Conservation (phyloP, 2,888 invertebrate genomes). For the Boloria selene region DNA sequence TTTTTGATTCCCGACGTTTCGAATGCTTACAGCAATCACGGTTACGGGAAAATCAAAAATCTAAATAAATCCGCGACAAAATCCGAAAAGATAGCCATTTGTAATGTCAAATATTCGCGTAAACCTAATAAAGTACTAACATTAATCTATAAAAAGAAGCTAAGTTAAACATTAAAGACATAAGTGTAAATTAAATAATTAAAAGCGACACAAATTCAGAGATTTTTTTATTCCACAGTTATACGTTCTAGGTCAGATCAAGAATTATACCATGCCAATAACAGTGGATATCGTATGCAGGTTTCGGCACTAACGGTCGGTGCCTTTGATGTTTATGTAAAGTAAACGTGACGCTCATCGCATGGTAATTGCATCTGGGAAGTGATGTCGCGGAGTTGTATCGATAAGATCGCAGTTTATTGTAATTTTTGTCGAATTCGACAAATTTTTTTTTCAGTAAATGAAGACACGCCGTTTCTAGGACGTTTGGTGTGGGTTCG, state of each 20-base stretch:
- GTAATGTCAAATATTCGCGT: too few species aligned
- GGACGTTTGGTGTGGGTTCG: not conserved
- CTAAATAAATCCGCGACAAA: too few species aligned
- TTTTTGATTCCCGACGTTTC: too few species aligned
- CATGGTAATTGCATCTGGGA: slow-evolving; percentile 40
- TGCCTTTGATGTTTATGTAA: slow-evolving; percentile 66
- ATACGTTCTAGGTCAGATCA: slow-evolving; percentile 5
- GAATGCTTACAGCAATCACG: too few species aligned
- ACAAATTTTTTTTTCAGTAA: not conserved
- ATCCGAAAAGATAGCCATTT: too few species aligned
- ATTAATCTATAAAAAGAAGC: too few species aligned
- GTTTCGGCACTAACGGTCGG: slow-evolving; percentile 61
- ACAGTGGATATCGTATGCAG: slow-evolving; percentile 43
- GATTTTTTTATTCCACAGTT: not conserved
- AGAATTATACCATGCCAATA: slow-evolving; percentile 10
- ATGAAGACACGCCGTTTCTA: not conserved
- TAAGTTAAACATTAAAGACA: too few species aligned
- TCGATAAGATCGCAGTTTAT: slow-evolving; percentile 28
- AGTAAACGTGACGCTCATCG: slow-evolving; percentile 66
- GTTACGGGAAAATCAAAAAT: too few species aligned
- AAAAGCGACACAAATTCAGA: not conserved
- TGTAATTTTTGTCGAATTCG: not conserved
- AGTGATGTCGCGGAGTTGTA: slow-evolving; percentile 25
- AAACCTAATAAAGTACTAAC: too few species aligned
- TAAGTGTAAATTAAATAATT: not conserved